Base-by-base conservation (phyloP, 1,140 invertebrate genomes). In the Ips nitidus region DNA sequence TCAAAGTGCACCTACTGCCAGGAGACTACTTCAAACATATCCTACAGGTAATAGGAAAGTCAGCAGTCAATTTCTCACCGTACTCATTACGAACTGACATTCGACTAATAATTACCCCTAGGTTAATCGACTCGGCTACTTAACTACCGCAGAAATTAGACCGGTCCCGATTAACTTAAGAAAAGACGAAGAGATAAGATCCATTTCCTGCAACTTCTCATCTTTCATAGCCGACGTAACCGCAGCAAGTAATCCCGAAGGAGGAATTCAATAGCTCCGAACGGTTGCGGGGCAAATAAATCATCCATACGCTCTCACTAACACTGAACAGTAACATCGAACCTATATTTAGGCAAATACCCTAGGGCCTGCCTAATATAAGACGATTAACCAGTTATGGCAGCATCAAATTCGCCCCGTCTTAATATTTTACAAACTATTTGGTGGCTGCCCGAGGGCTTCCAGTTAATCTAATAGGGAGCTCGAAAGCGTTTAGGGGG, bases 371-470 rank as follows among this genome's bases (percentile, higher is more conserved):
- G 39, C 45, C 52, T 66, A 56, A 41, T 65, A 55, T 55, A 66
- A 66, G 64, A 8, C 64, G 64, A 66, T 66, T 66, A 66, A 66
- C 52, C 53, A 66, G 64, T 66, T 57, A 66, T 56, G 52, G 52
- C 64, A 50, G 64, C 53, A 56, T 57, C 52, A 66, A 57, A 66
- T 42, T 57, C 39, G 55, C 41, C 55, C 42, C 52, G 64, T 47
- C 55, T 66, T 56, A 57, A 66, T 66, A 66, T 66, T 66, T 66
- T 66, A 66, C 64, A 56, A 58, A 66, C 64, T 66, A 66, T 66
- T 66, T 66, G 64, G 64, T 45, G 64, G 64, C 64, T 57, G 38
- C 64, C 61, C 61, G 37, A 47, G 37, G 52, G 61, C 59, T 4
- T 41, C 7, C 22, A 64, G 60, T 60, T 60, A 60, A 60, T 60